Percentiles rank a stretch among this genome's conserved stretches.
Conservation (phyloP, 2,888 invertebrate species). For the Agrochola lota region DNA sequence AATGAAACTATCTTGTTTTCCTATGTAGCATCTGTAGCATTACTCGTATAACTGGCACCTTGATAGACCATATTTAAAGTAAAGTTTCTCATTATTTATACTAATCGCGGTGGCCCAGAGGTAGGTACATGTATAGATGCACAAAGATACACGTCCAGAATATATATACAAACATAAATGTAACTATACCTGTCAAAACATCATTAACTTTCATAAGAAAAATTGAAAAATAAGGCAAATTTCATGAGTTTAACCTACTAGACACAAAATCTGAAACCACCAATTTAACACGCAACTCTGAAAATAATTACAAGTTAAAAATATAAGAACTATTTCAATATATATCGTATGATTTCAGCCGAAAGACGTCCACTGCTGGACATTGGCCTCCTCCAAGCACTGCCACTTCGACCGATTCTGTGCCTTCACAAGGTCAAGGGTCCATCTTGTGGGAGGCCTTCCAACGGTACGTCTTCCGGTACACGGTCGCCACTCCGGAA, state of each 20-base stretch:
- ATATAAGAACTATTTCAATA: background rate
- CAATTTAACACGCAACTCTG: background rate
- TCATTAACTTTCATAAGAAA: background rate
- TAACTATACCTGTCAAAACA: background rate
- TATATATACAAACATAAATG: background rate
- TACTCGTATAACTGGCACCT: background rate
- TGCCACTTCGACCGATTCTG: background rate
- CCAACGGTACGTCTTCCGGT: no score
- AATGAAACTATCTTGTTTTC: background rate
- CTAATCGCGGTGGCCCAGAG: background rate
- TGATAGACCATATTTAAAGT: background rate
- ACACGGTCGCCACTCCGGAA: no score
- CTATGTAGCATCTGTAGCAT: background rate
- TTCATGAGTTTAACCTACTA: background rate
- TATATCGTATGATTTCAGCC: background rate
- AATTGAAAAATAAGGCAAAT: slow-evolving; percentile 15
- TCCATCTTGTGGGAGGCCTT: no score
- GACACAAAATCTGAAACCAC: background rate
- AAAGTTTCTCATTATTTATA: background rate
- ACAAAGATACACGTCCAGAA: background rate
- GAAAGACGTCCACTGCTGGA: background rate
- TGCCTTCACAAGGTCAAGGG: no score
- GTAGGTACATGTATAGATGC: background rate
- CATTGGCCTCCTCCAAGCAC: no score
- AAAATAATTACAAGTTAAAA: background rate